Base-by-base conservation (phyloP, 1,140 invertebrate genomes). In the Nylanderia fulva region DNA sequence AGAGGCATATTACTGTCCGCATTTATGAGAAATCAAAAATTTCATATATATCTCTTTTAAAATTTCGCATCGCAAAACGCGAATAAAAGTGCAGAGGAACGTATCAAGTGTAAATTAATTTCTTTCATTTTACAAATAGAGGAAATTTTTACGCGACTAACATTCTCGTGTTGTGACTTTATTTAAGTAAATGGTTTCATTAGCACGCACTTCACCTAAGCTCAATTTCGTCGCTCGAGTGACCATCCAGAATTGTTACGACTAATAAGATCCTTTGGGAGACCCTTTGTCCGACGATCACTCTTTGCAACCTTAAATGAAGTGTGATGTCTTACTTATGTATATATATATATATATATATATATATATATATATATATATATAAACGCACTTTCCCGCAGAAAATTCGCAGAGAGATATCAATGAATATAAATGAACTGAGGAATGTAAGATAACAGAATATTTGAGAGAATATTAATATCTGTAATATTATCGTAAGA, bases 251-350 rank as follows among this genome's bases (percentile, higher is more conserved):
- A 71, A 58, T 86, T 75, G 61, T 86, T 75, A 75, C 69, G 39
- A 42, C 69, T 83, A 86, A 86, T 69, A 83, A 86, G 79, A 69
- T 45, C 60, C 69, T 76, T 18, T 48, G 66, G 76, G 39, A 27
- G n/a, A 56, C 27, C 45, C 52, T 68, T 56, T 2, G 33, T 5
- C n/a, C 29, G 8, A 18, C 48, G 21, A 24, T 27, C 24, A 69
- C 45, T 72, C 64, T 54, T 80, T 54, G 42, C 33, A 64, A 6
- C 36, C 58, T 77, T 61, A 71, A 69, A 36, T 71, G 29, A 68
- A 15, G 15, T 11, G 54, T 75, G 52, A 80, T 15, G n/a, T 9
- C 42, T 15, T 6, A 29, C n/a, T 13, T 29, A 63, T 61, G 2
- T 60, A 39, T n/a, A n/a, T n/a, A n/a, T n/a, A n/a, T n/a, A n/a